These are phyloP conservation scores for Portunus trituberculatus DNA, from an alignment of 1,140 invertebrate genomes.

Conservation along the genomic window DNA sequence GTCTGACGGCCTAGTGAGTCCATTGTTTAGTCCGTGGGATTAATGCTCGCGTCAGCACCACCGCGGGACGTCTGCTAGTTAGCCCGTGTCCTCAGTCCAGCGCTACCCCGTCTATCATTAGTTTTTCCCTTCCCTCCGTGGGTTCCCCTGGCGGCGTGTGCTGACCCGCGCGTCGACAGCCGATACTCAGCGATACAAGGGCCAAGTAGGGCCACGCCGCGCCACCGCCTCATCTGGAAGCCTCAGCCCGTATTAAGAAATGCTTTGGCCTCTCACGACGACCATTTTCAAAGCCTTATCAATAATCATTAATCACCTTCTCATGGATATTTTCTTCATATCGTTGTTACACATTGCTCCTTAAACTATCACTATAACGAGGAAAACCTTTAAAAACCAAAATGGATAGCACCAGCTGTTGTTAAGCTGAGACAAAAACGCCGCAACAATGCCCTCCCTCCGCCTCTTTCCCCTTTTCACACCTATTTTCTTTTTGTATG, in stretches of 20 bases:
- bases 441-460: too few species aligned
- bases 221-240: neutral
- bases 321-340: too few species aligned
- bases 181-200: neutral
- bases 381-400: too few species aligned
- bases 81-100: neutral
- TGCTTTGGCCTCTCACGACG: too few species aligned
- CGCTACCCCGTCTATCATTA: neutral
- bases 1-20: neutral
- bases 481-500: too few species aligned
- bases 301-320: too few species aligned
- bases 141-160: neutral
- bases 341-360: too few species aligned
- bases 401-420: too few species aligned
- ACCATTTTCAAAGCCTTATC: too few species aligned
- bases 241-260: neutral
- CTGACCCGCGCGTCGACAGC: conserved; percentile 7
- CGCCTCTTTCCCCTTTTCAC: too few species aligned
- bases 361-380: too few species aligned
- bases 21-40: neutral
- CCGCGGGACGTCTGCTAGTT: conserved; percentile 5
- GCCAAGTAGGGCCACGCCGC: neutral
- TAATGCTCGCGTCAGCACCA: neutral
- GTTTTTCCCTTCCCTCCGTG: conserved; percentile 17
- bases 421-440: too few species aligned